These are phyloP conservation scores for Heteropelma amictum DNA, from an alignment of 2,888 invertebrate genomes.

Conservation along the genomic window DNA sequence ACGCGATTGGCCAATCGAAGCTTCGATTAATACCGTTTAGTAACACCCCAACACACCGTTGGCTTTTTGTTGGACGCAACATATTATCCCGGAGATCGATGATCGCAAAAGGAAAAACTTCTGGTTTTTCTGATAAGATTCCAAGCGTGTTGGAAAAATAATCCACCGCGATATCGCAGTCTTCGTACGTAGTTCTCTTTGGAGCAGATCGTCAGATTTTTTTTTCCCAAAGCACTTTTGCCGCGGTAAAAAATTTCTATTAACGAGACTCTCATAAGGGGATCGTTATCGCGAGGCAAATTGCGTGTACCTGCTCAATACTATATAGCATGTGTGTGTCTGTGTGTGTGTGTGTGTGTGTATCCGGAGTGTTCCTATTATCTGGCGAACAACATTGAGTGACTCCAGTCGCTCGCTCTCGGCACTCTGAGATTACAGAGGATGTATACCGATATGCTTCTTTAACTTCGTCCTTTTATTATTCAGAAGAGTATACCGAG, in stretches of 20 bases:
- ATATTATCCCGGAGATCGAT: neutral
- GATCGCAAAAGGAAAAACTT: neutral
- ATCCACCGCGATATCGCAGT: neutral
- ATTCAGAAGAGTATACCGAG: conserved; percentile 33
- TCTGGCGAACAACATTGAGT: conserved; percentile 34
- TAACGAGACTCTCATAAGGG: conserved; percentile 20
- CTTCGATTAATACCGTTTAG: too few species aligned
- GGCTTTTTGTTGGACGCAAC: neutral
- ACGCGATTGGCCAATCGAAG: too few species aligned
- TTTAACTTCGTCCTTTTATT: conserved; percentile 21
- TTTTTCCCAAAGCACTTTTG: conserved; percentile 19
- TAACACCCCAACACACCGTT: too few species aligned
- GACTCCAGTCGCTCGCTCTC: conserved; percentile 31
- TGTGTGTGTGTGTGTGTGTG: neutral
- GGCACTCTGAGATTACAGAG: conserved; percentile 49
- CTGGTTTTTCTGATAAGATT: neutral
- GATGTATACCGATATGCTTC: conserved; percentile 17
- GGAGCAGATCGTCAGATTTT: neutral
- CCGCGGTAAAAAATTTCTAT: conserved; percentile 40
- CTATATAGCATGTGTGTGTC: too few species aligned
- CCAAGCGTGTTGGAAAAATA: neutral
- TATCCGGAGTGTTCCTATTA: conserved; percentile 10
- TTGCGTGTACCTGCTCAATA: conserved; percentile 24
- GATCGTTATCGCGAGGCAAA: conserved; percentile 47
- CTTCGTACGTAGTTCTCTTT: neutral